Conservation (phyloP, 2,797 vertebrate species). For the Thripadectes ignobilis region DNA sequence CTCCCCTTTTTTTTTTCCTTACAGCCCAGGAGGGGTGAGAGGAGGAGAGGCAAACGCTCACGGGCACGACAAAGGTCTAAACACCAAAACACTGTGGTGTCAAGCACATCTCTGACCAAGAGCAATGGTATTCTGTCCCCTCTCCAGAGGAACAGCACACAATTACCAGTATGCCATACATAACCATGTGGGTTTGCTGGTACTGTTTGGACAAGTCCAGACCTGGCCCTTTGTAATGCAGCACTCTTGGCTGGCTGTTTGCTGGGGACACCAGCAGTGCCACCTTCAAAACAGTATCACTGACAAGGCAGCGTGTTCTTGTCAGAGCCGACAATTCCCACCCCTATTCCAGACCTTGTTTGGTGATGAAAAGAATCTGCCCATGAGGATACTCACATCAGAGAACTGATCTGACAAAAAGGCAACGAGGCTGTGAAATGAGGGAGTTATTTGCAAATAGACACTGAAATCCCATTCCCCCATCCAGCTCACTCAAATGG, state of each 20-base stretch:
- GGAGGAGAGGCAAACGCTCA: not conserved
- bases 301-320: not conserved
- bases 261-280: not conserved
- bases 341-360: not conserved
- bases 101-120: not conserved
- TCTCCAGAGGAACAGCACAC: not conserved
- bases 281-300: not conserved
- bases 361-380: not conserved
- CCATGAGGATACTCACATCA: not conserved
- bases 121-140: not conserved
- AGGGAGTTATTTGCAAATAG: not conserved
- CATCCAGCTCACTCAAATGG: not conserved
- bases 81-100: not conserved
- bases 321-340: not conserved
- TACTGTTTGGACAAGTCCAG: not conserved
- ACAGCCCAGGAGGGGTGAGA: not conserved
- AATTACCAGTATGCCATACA: accelerated
- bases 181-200: not conserved
- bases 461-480: not conserved
- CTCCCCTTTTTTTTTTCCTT: not conserved
- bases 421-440: not conserved
- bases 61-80: not conserved
- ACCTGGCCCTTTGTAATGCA: not conserved
- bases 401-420: not conserved
- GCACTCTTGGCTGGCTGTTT: not conserved